Evolutionary conservation across 2,888 invertebrate genomes (phyloP).

Genomic region (Melitaea athalia): DNA sequence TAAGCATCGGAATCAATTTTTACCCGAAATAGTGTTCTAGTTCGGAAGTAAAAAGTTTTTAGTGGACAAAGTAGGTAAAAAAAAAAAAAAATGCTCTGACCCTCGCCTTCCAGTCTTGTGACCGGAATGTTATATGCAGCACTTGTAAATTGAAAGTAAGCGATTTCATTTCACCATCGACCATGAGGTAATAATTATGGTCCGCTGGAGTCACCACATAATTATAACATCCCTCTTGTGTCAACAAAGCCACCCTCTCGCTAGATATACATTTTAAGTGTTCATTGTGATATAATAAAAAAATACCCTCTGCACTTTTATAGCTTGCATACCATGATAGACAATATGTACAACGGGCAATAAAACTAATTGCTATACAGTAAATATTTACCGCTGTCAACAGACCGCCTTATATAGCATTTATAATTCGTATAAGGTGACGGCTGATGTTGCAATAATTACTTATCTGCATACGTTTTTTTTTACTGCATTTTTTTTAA

Average conservation of each 20-base stretch:
- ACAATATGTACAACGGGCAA: constrained; percentile 5
- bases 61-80: constrained; percentile 40
- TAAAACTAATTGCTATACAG: constrained; percentile 14
- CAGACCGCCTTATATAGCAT: constrained; percentile 5
- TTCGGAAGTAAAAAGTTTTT: constrained; percentile 39
- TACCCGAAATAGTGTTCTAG: constrained; percentile 36
- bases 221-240: constrained; percentile 33
- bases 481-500: background rate
- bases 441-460: constrained; percentile 15
- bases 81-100: constrained; percentile 39
- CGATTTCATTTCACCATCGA: constrained; percentile 23
- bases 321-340: constrained; percentile 23
- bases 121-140: constrained; percentile 2
- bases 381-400: constrained; percentile 11
- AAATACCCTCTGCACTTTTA: constrained; percentile 32
- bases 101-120: constrained; percentile 27
- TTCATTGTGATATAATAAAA: constrained; percentile 36
- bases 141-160: constrained; percentile 7
- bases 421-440: constrained; percentile 14
- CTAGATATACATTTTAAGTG: constrained; percentile 32
- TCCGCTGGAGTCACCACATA: constrained; percentile 24
- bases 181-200: constrained; percentile 24
- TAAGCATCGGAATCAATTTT: constrained; percentile 44
- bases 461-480: background rate
- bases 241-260: constrained; percentile 28